Evolutionary conservation across 2,113 vertebrate species (phyloP), one percentile per base, ranked within the genome.

Genomic region (Phainopepla nitens): DNA sequence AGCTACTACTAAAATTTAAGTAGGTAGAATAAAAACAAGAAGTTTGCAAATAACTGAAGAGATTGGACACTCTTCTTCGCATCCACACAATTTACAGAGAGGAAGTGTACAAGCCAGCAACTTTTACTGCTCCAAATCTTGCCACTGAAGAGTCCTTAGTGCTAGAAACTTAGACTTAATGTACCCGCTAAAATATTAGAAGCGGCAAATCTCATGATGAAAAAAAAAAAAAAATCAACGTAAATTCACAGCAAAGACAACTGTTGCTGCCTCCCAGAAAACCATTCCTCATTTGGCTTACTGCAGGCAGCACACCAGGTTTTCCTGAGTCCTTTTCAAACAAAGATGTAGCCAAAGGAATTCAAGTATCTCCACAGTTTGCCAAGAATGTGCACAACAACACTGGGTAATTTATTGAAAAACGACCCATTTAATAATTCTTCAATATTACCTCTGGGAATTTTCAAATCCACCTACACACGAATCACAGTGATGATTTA

Each of bases 381-480:
- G 60, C 91, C 82, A 93, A 66, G 80, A 96, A 92, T 61, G 65
- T 1, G 5, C 68, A 85, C 69, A 93, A 87, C 51, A 53, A 54
- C 66, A 44, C 0, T 7, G 44, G 79, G 51, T n/a, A 77, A 82
- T 90, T 93, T 89, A 93, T 35, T 84, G 82, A 89, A 92, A 90
- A 91, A 80, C 0, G 1, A 54, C 62, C 83, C 58, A 77, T 61
- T 62, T 66, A 92, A 82, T 93, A 93, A 90, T 90, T 86, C 87
- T 66, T 95, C 71, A 47, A 6, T 73, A 66, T 81, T 69, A 77
- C 77, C 72, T 51, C 82, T 75, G 82, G 71, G 82, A 80, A 80
- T 94, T 92, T 83, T 94, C 85, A 90, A 54, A 49, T 31, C 88
- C 68, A 88, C 79, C 87, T 89, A 70, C 84, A 88, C 73, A 77